Base-by-base conservation (phyloP, 2,113 vertebrate species). In the Daboia siamensis region DNA sequence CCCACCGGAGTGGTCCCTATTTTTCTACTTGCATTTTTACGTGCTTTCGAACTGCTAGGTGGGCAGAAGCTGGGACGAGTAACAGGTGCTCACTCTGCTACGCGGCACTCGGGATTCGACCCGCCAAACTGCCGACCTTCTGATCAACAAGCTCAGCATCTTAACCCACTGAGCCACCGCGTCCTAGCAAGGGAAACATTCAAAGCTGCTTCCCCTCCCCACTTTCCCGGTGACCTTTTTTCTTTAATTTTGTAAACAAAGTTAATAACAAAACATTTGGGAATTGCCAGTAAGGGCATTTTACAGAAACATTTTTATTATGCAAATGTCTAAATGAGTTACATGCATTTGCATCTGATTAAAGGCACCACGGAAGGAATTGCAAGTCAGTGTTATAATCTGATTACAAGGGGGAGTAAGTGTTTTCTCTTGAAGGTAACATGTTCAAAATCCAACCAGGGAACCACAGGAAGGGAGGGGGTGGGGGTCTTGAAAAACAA, bases 241-340 rank as follows among this genome's bases (percentile, higher is more conserved):
- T 23, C 21, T 44, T 21, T 12, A 80, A 56, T 90, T 93, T 89
- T 93, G 64, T 89, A 94, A 93, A 93, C 87, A 93, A 55, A 93
- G 94, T 94, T 92, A 93, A 91, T 92, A 95, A 94, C 26, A 95
- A 93, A 96, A 86, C 91, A 93, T 91, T 91, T 54, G 87, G 92
- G 86, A 91, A 69, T 94, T 44, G 64, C 46, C 46, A 21, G 51
- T 91, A 92, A 88, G 91, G 93, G 86, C 91, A 94, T 93, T 86
- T 92, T 94, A 88, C 23, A 92, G 91, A 80, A 89, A 94, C 55
- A 93, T 90, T 96, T 51, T 80, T 95, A 94, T 95, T 95, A 93
- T 89, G 90, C 69, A 91, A 93, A 94, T 88, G 91, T 86, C 93
- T 91, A 94, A 92, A 91, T 44, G 87, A 89, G 48, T 57, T 86